phyloP scores from a whole-genome alignment of 2,888 invertebrate genomes.

The Caradrina kadenii region DNA sequence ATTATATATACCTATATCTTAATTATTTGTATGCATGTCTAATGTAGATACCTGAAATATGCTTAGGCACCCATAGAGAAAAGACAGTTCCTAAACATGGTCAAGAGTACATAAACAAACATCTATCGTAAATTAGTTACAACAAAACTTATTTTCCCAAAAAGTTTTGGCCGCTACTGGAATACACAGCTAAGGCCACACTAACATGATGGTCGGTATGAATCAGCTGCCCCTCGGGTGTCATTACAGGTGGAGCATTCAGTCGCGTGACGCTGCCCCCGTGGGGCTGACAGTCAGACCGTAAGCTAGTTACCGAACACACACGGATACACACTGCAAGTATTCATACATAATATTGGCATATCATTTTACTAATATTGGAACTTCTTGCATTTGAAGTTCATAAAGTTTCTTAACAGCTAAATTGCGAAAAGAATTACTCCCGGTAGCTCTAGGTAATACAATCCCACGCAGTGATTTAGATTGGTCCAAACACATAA shows the following conservation, averaged over 20 bases:
- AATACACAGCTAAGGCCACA: neutral
- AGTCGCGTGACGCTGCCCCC: constrained; percentile 23
- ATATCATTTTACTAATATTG: too few relatives aligned
- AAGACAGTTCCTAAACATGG: too few relatives aligned
- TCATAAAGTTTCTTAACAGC: too few relatives aligned
- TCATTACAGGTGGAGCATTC: constrained; percentile 12
- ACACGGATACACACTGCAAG: neutral
- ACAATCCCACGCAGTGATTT: neutral
- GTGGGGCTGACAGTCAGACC: neutral
- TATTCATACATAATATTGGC: neutral
- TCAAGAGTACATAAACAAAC: neutral
- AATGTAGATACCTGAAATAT: too few relatives aligned
- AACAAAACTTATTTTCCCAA: neutral
- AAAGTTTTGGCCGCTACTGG: neutral
- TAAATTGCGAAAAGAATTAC: too few relatives aligned
- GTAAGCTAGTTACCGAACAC: neutral
- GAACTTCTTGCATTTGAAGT: too few relatives aligned
- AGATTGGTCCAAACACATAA: neutral
- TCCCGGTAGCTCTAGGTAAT: too few relatives aligned
- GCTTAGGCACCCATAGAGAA: too few relatives aligned
- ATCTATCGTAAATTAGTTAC: neutral
- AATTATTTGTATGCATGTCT: too few relatives aligned
- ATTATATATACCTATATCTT: too few relatives aligned
- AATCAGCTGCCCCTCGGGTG: constrained; percentile 30
- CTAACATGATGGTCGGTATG: constrained; percentile 12